Percentiles rank a stretch among this genome's conserved stretches.
Conservation (phyloP, 2,113 vertebrate genomes). For the Capreolus pygargus region DNA sequence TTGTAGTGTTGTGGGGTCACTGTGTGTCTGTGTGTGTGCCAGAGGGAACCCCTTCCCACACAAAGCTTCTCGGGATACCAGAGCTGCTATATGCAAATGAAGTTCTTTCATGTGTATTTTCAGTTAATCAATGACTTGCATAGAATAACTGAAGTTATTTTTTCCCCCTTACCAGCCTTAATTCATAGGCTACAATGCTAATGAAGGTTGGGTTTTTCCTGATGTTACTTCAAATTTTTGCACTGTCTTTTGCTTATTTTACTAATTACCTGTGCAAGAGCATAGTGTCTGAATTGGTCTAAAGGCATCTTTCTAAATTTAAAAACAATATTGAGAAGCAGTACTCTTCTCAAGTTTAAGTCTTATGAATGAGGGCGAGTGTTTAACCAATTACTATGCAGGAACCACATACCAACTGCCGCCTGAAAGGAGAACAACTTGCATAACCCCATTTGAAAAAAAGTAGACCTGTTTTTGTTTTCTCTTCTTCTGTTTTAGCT, state of each 20-base stretch:
- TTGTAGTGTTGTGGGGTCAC: neutral
- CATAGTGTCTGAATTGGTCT: neutral
- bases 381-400: constrained; percentile 32
- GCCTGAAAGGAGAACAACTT: neutral
- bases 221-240: constrained; percentile 27
- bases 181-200: constrained; percentile 32
- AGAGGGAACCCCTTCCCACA: neutral
- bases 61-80: neutral
- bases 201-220: neutral
- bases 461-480: constrained; percentile 50
- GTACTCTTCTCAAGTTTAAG: neutral
- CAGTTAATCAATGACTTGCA: constrained; percentile 12
- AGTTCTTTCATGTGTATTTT: constrained; percentile 46
- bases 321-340: constrained; percentile 28
- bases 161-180: neutral
- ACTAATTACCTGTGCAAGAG: constrained; percentile 45
- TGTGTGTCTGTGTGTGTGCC: neutral
- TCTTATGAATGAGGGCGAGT: constrained; percentile 20
- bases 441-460: constrained; percentile 24
- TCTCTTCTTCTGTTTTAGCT: constrained; percentile 30
- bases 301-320: constrained; percentile 34
- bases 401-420: neutral
- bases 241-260: constrained; percentile 49
- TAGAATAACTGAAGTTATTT: constrained; percentile 33
- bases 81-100: constrained; percentile 39